Percentiles rank a stretch among this genome's conserved stretches.
These are phyloP conservation scores for Melanotus villosus DNA, from an alignment of 2,888 invertebrate genomes.

Conservation along the genomic window DNA sequence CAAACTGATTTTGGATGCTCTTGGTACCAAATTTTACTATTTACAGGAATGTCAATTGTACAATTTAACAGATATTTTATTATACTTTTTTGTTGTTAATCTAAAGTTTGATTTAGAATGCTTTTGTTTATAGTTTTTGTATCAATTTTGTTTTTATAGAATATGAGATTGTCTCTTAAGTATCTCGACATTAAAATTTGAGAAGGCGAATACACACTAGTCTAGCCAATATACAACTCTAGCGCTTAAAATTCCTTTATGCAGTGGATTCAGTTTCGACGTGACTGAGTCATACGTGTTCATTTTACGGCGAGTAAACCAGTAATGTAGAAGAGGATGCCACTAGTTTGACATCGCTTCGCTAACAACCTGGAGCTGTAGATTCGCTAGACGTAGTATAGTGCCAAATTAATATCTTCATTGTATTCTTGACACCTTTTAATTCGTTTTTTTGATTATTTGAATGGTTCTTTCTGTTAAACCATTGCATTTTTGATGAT, in stretches of 20 bases:
- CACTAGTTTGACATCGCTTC: too few species aligned
- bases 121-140: not conserved
- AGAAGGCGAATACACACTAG: not conserved
- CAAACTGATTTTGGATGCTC: not conserved
- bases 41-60: not conserved
- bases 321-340: too few species aligned
- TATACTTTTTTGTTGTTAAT: not conserved
- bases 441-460: conserved; percentile 29
- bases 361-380: too few species aligned
- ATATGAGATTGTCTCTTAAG: not conserved
- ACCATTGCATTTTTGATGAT: conserved; percentile 24
- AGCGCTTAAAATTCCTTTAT: too few species aligned
- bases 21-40: not conserved
- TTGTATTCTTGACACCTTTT: conserved; percentile 2
- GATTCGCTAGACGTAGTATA: too few species aligned
- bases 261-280: too few species aligned
- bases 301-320: too few species aligned
- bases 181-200: conserved; percentile 9
- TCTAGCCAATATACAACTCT: not conserved
- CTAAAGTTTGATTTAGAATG: not conserved
- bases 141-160: not conserved
- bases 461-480: conserved; percentile 26
- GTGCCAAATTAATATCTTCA: conserved; percentile 18
- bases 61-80: not conserved
- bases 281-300: too few species aligned